Evolutionary conservation across 2,888 invertebrate genomes (phyloP), one percentile per base, ranked within the genome.

Genomic region (Eueremaeus valkanovi): DNA sequence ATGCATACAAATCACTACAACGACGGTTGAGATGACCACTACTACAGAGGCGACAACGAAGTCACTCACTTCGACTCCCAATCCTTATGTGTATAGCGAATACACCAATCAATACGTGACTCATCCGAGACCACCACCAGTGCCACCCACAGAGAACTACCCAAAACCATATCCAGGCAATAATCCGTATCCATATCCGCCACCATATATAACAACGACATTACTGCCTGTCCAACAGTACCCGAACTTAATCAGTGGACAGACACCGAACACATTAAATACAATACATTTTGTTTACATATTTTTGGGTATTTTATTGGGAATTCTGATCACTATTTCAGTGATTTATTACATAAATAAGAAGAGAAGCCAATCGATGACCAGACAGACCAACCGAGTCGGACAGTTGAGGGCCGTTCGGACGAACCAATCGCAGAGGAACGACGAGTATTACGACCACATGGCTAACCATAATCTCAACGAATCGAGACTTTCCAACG

Each of bases 311-410:
- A 42, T 68, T 24, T 21, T 68, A 24, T 24, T 68, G 68, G 68
- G 68, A 40, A 68, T 68, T 40, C 16, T 68, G 42, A 40, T 68
- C 36, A 68, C 68, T 24, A 68, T 68, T 68, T 16, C 40, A n/a
- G 68, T 68, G 21, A 68, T 68, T 40, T 68, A 68, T 68, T 40
- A 40, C 68, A 40, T 68, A 1, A 29, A 68, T 5, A 68, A 42
- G 61, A 31, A 31, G n/a, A 31, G 33, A 61, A 31, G 18, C 3
- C n/a, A 61, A 29, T 18, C 61, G 16, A 16, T 24, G 21, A 5
- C 29, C 18, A 63, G 21, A 8, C 29, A 58, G 24, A 18, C 3
- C 24, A 18, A 63, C 13, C 1, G 9, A 18, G 18, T n/a, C 51
- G n/a, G n/a, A n/a, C n/a, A n/a, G n/a, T n/a, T n/a, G 33, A 33